A percentile compares a stretch with the other conserved stretches of the same genome.
Conservation (phyloP, 1,140 invertebrate genomes). For the Cotesia chilonis region DNA sequence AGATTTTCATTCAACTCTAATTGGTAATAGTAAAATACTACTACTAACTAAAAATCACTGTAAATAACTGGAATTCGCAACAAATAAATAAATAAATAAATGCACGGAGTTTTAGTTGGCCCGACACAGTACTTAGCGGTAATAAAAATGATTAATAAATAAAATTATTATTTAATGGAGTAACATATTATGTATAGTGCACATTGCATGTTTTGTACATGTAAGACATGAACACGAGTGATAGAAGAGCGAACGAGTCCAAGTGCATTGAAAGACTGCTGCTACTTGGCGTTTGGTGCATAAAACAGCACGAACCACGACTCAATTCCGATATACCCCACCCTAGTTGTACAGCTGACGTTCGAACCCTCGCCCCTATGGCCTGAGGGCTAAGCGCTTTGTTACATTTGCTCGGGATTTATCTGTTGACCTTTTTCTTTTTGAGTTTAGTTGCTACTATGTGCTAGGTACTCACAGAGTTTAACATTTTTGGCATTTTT, state of each 20-base stretch:
- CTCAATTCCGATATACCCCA: conserved; percentile 44
- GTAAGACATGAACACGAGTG: not conserved
- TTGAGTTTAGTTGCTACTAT: not conserved
- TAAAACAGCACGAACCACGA: not conserved
- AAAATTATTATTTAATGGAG: too few relatives aligned
- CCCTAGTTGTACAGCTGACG: conserved; percentile 7
- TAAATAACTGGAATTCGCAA: not conserved
- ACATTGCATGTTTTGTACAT: too few relatives aligned
- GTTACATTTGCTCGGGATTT: conserved; percentile 27
- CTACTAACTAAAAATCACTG: conserved; percentile 1
- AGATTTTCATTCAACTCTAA: too few relatives aligned
- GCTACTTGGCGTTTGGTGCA: conserved; percentile 6
- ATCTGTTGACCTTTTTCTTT: conserved; percentile 27
- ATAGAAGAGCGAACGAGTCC: conserved; percentile 44
- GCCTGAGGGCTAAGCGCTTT: conserved; percentile 24
- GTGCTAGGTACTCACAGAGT: not conserved
- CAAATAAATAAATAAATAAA: too few relatives aligned
- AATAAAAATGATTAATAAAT: conserved; percentile 15
- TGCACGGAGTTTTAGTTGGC: conserved; percentile 5
- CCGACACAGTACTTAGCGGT: conserved; percentile 34
- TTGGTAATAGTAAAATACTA: not conserved
- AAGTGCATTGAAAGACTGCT: conserved; percentile 55
- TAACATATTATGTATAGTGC: too few relatives aligned
- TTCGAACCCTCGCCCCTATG: conserved; percentile 13
- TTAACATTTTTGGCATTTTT: too few relatives aligned